Percentiles rank a stretch among this genome's conserved stretches.
Evolutionary conservation across 2,797 vertebrate species (phyloP).

Genomic region (Sparidentex hasta): DNA sequence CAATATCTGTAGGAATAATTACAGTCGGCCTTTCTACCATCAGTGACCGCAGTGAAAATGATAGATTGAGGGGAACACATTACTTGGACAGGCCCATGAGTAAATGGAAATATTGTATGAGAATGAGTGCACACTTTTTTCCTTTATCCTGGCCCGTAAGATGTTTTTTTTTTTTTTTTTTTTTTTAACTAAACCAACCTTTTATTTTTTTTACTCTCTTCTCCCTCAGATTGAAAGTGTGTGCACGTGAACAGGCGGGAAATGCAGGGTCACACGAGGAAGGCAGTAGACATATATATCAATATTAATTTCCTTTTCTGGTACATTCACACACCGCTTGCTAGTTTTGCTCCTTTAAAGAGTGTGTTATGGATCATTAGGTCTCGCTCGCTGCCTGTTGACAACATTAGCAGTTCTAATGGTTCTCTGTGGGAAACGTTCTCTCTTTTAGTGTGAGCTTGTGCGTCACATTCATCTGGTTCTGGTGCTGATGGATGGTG

Average conservation of each 20-base stretch:
- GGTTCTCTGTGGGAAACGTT: slow-evolving; percentile 74
- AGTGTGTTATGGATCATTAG: slow-evolving; percentile 77
- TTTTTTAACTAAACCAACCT: slow-evolving; percentile 49
- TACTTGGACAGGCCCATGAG: slow-evolving; percentile 78
- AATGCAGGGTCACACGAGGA: slow-evolving; percentile 78
- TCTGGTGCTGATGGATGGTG: slow-evolving; percentile 73
- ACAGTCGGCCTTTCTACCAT: slow-evolving; percentile 70
- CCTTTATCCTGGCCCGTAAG: slow-evolving; percentile 61
- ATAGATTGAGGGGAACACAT: slow-evolving; percentile 80
- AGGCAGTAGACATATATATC: slow-evolving; percentile 81
- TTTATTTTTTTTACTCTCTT: slow-evolving; percentile 48
- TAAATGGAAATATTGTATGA: slow-evolving; percentile 84
- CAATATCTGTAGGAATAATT: slow-evolving; percentile 82
- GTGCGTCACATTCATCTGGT: slow-evolving; percentile 61
- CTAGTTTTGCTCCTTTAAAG: slow-evolving; percentile 67
- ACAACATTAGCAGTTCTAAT: slow-evolving; percentile 77
- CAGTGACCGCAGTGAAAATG: slow-evolving; percentile 80
- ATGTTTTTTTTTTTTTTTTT: slow-evolving; percentile 52
- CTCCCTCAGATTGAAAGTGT: slow-evolving; percentile 62
- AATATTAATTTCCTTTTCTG: slow-evolving; percentile 82
- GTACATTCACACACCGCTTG: slow-evolving; percentile 72
- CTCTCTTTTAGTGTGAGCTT: slow-evolving; percentile 45
- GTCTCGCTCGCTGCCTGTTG: slow-evolving; percentile 73
- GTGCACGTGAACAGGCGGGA: slow-evolving; percentile 74
- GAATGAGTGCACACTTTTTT: slow-evolving; percentile 79